Conservation (phyloP, 2,113 vertebrate species). For the Eretmochelys imbricata region DNA sequence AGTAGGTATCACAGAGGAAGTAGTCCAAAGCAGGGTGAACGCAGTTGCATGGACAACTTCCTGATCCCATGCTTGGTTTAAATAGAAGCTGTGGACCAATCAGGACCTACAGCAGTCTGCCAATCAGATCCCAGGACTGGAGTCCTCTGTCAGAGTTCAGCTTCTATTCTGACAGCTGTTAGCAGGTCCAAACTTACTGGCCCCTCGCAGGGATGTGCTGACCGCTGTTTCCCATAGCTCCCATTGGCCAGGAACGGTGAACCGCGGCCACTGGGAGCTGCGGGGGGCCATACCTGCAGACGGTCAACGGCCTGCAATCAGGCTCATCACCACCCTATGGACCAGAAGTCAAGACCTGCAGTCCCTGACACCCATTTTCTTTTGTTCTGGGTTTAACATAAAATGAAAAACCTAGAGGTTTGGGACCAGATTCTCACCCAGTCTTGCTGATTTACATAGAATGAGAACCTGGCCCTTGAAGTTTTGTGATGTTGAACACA, state of each 20-base stretch:
- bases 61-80: background rate
- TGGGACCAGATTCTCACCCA: conserved; percentile 23
- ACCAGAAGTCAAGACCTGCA: background rate
- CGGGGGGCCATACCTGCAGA: too few relatives aligned
- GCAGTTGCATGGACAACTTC: background rate
- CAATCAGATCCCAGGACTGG: too few relatives aligned
- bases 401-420: conserved; percentile 28
- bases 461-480: conserved; percentile 22
- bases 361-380: conserved; percentile 23
- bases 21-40: background rate
- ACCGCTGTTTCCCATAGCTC: too few relatives aligned
- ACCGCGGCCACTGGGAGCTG: too few relatives aligned
- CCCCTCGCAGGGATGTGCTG: too few relatives aligned
- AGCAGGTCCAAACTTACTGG: too few relatives aligned
- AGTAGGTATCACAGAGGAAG: background rate
- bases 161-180: too few relatives aligned
- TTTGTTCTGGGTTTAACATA: conserved; percentile 26
- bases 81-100: background rate
- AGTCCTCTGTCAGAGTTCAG: too few relatives aligned
- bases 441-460: conserved; percentile 35
- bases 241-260: too few relatives aligned
- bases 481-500: conserved; percentile 8
- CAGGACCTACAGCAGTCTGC: background rate
- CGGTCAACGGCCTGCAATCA: too few relatives aligned
- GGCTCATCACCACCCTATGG: background rate